These are phyloP conservation scores for Gymnoscopelus microlampas DNA, from an alignment of 2,797 vertebrate genomes.

Conservation along the genomic window DNA sequence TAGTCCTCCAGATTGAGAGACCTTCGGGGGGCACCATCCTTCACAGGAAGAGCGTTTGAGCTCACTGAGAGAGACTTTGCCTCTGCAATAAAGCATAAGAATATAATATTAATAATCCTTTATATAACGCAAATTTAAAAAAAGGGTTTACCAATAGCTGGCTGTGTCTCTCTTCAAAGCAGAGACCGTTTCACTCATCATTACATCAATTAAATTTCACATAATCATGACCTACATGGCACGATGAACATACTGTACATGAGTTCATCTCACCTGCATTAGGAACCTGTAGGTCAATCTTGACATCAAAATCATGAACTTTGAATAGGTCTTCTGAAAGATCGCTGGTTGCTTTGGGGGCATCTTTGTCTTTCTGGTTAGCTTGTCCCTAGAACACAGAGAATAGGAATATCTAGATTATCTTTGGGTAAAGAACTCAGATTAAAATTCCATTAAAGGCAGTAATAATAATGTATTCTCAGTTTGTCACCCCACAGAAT, in stretches of 20 bases:
- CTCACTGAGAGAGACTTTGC: slow-evolving; percentile 97
- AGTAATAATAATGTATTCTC: not conserved
- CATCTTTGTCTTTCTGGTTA: slow-evolving; percentile 90
- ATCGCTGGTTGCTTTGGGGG: slow-evolving; percentile 92
- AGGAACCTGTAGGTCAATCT: slow-evolving; percentile 98
- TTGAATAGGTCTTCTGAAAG: slow-evolving; percentile 99
- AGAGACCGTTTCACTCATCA: no score
- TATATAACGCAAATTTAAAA: no score
- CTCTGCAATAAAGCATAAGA: slow-evolving; percentile 76
- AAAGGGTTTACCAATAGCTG: no score
- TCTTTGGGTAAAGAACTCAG: not conserved
- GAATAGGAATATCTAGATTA: slow-evolving; percentile 18
- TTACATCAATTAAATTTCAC: not conserved
- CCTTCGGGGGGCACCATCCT: slow-evolving; percentile 95
- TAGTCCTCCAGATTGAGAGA: slow-evolving; percentile 99
- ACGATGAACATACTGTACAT: not conserved
- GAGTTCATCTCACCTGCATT: slow-evolving; percentile 88
- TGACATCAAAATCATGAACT: slow-evolving; percentile 99
- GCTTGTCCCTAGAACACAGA: slow-evolving; percentile 77
- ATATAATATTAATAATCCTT: no score
- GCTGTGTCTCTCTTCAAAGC: no score
- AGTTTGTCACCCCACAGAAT: no score
- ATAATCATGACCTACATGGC: not conserved
- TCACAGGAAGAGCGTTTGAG: slow-evolving; percentile 94
- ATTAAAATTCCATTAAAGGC: not conserved